These are phyloP conservation scores for Acinonyx jubatus DNA, from an alignment of 2,113 vertebrate genomes.

Conservation along the genomic window DNA sequence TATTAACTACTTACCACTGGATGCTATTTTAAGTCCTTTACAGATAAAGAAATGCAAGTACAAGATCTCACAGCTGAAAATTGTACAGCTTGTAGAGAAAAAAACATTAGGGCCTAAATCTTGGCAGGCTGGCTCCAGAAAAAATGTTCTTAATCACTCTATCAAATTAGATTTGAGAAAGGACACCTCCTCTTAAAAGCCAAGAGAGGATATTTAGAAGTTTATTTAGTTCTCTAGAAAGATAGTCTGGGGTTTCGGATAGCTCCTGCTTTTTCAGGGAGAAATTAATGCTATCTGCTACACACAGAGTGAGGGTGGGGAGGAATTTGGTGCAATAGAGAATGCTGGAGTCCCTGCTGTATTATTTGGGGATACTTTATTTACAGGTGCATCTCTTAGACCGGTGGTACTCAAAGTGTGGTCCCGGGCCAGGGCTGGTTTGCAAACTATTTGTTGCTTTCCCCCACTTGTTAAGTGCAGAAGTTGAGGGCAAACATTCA, in stretches of 20 bases:
- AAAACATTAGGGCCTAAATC: background rate
- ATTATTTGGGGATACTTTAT: background rate
- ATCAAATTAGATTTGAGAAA: background rate
- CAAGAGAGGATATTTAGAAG: background rate
- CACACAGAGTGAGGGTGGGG: no score
- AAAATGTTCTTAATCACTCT: background rate
- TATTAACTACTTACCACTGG: background rate
- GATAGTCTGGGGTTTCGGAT: accelerated
- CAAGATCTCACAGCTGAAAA: background rate
- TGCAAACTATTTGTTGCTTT: background rate
- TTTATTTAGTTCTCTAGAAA: background rate
- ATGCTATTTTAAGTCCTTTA: background rate
- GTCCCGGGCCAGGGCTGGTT: background rate
- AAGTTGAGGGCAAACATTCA: background rate
- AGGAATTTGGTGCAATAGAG: background rate
- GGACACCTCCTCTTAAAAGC: background rate
- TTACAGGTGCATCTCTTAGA: background rate
- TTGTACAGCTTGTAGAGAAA: background rate
- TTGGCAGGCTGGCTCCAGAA: background rate
- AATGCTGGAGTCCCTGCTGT: background rate
- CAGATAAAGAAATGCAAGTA: background rate
- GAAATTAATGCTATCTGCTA: background rate
- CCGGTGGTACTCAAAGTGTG: background rate
- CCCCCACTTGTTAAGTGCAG: background rate
- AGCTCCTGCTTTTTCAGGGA: background rate